Conservation (phyloP, 2,888 invertebrate genomes). For the Hydriomena furcata region DNA sequence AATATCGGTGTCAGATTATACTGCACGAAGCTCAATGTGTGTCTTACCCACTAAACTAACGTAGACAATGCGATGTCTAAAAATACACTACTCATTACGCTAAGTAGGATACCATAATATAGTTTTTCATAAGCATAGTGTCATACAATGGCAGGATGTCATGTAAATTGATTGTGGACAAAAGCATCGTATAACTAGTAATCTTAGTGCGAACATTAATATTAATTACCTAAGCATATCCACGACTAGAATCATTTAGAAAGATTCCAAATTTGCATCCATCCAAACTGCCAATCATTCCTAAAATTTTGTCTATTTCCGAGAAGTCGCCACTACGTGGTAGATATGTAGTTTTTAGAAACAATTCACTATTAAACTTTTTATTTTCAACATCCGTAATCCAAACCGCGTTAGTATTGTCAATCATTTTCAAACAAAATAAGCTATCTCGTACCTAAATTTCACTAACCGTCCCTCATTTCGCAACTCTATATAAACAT, state of each 20-base stretch:
- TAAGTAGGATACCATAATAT: constrained; percentile 78
- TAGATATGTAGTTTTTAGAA: constrained; percentile 75
- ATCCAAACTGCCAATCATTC: constrained; percentile 29
- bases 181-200: constrained; percentile 78
- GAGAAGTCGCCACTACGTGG: constrained; percentile 73
- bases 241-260: constrained; percentile 79
- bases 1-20: constrained; percentile 75
- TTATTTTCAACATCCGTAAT: constrained; percentile 71
- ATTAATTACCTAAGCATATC: constrained; percentile 71
- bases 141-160: constrained; percentile 80
- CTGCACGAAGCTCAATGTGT: constrained; percentile 80
- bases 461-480: constrained; percentile 66
- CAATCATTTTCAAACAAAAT: constrained; percentile 65
- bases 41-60: constrained; percentile 78
- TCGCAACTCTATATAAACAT: constrained; percentile 55
- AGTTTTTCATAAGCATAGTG: constrained; percentile 81
- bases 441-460: constrained; percentile 53
- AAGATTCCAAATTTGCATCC: constrained; percentile 77
- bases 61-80: constrained; percentile 82
- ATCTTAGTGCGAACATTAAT: constrained; percentile 78
- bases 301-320: constrained; percentile 57
- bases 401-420: constrained; percentile 72
- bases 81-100: constrained; percentile 80
- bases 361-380: constrained; percentile 79
- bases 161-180: constrained; percentile 80